Percentiles rank a stretch among this genome's conserved stretches.
These are phyloP conservation scores for Craniophora ligustri DNA, from an alignment of 2,888 invertebrate genomes.

Conservation along the genomic window DNA sequence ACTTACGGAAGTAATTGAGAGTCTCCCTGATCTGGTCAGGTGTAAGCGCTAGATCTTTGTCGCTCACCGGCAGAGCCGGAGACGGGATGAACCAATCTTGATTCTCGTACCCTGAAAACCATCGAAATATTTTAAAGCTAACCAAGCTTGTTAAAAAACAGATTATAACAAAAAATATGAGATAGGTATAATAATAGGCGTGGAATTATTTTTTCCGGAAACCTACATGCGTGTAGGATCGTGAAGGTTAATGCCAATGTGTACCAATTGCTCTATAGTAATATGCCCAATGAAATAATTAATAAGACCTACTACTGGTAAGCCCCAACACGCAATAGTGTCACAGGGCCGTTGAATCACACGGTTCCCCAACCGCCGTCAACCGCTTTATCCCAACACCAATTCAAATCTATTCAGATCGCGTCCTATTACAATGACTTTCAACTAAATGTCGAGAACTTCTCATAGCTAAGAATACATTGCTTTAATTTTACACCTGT, in stretches of 20 bases:
- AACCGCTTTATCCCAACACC: slow-evolving; percentile 37
- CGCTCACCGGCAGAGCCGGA: slow-evolving; percentile 93
- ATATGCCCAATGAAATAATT: slow-evolving; percentile 44
- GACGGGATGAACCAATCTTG: slow-evolving; percentile 97
- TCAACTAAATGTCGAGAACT: slow-evolving; percentile 49
- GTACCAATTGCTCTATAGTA: slow-evolving; percentile 32
- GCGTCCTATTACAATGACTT: slow-evolving; percentile 40
- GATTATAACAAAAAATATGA: too few relatives aligned
- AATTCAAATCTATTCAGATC: slow-evolving; percentile 44
- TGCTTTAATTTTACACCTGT: slow-evolving; percentile 55
- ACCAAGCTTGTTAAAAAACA: neutral
- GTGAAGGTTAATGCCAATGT: slow-evolving; percentile 23
- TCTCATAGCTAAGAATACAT: slow-evolving; percentile 50
- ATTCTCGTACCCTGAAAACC: slow-evolving; percentile 94
- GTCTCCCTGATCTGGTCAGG: slow-evolving; percentile 98
- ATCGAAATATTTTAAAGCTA: slow-evolving; percentile 22
- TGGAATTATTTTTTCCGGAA: too few relatives aligned
- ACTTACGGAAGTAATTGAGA: slow-evolving; percentile 99
- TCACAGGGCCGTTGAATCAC: slow-evolving; percentile 35
- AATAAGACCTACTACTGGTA: slow-evolving; percentile 41
- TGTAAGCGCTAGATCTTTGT: slow-evolving; percentile 94
- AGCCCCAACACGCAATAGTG: slow-evolving; percentile 10
- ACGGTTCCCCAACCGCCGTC: slow-evolving; percentile 14
- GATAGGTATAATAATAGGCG: too few relatives aligned
- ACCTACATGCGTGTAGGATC: neutral